phyloP scores from a whole-genome alignment of 2,113 vertebrate genomes.

The Phalacrocorax pelagicus region DNA sequence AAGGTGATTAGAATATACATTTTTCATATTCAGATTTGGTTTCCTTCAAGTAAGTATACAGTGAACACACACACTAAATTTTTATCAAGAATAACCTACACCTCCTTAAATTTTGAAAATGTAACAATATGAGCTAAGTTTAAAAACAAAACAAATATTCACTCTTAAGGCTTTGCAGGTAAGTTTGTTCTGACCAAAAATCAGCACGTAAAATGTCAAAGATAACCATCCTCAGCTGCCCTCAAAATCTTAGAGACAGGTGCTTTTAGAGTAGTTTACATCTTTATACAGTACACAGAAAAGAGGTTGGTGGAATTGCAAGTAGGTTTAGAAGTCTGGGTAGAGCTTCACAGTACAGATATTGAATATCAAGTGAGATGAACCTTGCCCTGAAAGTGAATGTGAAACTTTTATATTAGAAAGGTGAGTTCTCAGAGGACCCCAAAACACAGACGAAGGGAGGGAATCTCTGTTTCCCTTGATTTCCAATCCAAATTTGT shows the following conservation, averaged over 20 bases:
- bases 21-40: background rate
- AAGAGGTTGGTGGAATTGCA: background rate
- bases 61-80: background rate
- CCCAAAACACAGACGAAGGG: background rate
- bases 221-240: background rate
- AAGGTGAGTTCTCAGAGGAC: background rate
- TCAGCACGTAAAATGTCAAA: background rate
- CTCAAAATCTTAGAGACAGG: background rate
- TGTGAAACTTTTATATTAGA: background rate
- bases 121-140: background rate
- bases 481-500: background rate
- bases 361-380: background rate
- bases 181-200: background rate
- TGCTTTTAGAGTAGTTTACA: background rate
- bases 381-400: background rate
- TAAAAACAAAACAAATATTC: background rate
- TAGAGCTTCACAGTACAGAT: background rate
- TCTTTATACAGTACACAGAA: background rate
- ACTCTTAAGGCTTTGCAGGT: background rate
- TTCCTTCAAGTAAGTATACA: background rate
- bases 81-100: background rate
- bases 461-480: background rate
- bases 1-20: background rate
- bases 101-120: background rate
- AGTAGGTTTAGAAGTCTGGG: background rate